A percentile compares a stretch with the other conserved stretches of the same genome.
phyloP scores from a whole-genome alignment of 1,140 invertebrate genomes.

The Calliopsis andreniformis region DNA sequence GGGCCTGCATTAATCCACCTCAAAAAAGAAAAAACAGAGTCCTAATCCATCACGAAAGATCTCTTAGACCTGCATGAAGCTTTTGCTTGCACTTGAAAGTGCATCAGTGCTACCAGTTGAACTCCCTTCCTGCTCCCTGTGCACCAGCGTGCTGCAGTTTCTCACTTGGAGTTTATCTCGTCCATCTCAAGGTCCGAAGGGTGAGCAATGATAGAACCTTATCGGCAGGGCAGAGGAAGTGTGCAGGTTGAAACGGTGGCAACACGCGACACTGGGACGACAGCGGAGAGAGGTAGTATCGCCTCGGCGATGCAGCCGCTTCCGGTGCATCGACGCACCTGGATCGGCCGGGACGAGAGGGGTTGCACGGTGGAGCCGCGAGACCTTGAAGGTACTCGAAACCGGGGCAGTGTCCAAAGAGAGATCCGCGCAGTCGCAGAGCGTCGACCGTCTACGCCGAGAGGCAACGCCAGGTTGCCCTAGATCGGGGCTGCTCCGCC shows the following conservation, averaged over 20 bases:
- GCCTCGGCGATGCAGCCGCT: constrained; percentile 43
- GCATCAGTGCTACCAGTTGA: too few relatives aligned
- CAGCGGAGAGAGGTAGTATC: constrained; percentile 23
- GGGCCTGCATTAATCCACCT: too few relatives aligned
- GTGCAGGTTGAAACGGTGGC: constrained; percentile 13
- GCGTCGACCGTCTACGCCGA: constrained; percentile 40
- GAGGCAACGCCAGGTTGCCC: constrained; percentile 67
- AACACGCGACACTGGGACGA: constrained; percentile 15
- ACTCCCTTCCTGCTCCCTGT: too few relatives aligned
- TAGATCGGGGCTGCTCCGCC: constrained; percentile 68
- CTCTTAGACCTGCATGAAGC: too few relatives aligned
- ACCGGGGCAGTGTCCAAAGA: constrained; percentile 74
- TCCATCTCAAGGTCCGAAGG: too few relatives aligned
- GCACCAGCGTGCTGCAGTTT: too few relatives aligned
- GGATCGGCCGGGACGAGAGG: constrained; percentile 24
- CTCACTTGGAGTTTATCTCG: too few relatives aligned
- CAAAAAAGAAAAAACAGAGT: too few relatives aligned
- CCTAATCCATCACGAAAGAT: too few relatives aligned
- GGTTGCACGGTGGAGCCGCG: constrained; percentile 54
- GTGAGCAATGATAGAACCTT: too few relatives aligned
- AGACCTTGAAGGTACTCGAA: constrained; percentile 78
- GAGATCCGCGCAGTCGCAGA: constrained; percentile 63
- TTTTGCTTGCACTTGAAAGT: too few relatives aligned
- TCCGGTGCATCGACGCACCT: constrained; percentile 51
- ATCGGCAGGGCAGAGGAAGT: neutral